A percentile compares a stretch with the other conserved stretches of the same genome.
Conservation (phyloP, 1,140 invertebrate genomes). For the Lysiphlebus fabarum region DNA sequence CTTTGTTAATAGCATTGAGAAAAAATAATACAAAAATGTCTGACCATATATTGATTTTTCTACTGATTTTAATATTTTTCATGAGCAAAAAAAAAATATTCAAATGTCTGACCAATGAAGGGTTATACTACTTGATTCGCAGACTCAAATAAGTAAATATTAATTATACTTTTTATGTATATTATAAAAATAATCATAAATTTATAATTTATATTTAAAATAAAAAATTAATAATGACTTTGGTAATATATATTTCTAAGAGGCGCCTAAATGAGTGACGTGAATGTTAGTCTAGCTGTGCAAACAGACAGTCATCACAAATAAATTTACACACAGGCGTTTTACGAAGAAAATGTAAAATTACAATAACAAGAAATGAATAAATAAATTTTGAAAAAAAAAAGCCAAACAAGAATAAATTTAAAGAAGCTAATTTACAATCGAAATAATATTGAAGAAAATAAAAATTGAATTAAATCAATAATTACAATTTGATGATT, state of each 20-base stretch:
- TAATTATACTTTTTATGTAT: background rate
- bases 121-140: background rate
- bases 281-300: slow-evolving; percentile 37
- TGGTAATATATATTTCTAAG: slow-evolving; percentile 12
- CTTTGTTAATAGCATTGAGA: too few relatives aligned
- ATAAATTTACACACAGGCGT: slow-evolving; percentile 11
- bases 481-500: background rate
- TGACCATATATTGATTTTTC: too few relatives aligned
- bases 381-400: background rate
- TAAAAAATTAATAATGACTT: background rate
- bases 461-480: slow-evolving; percentile 3
- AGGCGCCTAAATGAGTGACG: slow-evolving; percentile 15
- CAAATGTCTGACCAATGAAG: too few relatives aligned
- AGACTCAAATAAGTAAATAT: background rate
- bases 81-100: too few relatives aligned
- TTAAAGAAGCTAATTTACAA: background rate
- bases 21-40: too few relatives aligned
- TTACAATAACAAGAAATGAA: too few relatives aligned
- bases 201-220: slow-evolving; percentile 8
- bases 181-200: background rate
- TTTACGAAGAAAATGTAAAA: too few relatives aligned
- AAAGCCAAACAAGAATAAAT: slow-evolving; percentile 1
- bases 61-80: too few relatives aligned
- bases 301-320: slow-evolving; percentile 29
- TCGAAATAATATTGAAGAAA: background rate